Base-by-base conservation (phyloP, 2,888 invertebrate species). In the Archips crataeganus region DNA sequence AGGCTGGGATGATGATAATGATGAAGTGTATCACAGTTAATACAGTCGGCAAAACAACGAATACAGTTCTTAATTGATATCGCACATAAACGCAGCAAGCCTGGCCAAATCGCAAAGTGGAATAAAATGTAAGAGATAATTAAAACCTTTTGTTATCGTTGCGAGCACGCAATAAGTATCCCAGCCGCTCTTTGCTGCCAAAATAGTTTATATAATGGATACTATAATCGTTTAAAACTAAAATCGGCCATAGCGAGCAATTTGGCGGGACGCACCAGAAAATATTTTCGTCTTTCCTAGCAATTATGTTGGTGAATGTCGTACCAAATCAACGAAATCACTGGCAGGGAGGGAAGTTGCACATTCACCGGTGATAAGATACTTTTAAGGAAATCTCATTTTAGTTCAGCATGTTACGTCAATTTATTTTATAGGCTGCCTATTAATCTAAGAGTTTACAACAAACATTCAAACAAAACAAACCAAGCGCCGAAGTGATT, bases 301-400 rank as follows among this genome's bases (percentile, higher is more conserved):
- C 73, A 69, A 73, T 69, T 69, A 64, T 32, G 68, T 47, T 59
- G 45, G 39, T 47, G n/a, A 68, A 73, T 32, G 73, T 34, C 59
- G 73, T 23, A 59, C 64, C 63, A 73, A 73, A 73, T 69, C 68
- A 68, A 73, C 59, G 59, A 36, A 65, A 71, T 60, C 60, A 65
- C 65, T 71, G 49, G 39, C 49, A 47, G 45, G 65, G 51, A 71
- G 64, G 23, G 59, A 34, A 59, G 39, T 60, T 9, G 39, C 60
- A 39, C 23, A 39, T 23, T 6, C 60, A 23, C 15, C 15, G 60
- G 49, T 45, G 36, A n/a, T 3, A 51, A 51, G 9, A 13, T 49
- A 8, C 15, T 47, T 47, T 47, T 3, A 34, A 45, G 39, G 3
- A n/a, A 47, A 13, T 62, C 23, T 45, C 6, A 62, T 45, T 9